Percentiles rank a stretch among this genome's conserved stretches.
phyloP scores from a whole-genome alignment of 2,888 invertebrate species.

The Heliconius charithonia region DNA sequence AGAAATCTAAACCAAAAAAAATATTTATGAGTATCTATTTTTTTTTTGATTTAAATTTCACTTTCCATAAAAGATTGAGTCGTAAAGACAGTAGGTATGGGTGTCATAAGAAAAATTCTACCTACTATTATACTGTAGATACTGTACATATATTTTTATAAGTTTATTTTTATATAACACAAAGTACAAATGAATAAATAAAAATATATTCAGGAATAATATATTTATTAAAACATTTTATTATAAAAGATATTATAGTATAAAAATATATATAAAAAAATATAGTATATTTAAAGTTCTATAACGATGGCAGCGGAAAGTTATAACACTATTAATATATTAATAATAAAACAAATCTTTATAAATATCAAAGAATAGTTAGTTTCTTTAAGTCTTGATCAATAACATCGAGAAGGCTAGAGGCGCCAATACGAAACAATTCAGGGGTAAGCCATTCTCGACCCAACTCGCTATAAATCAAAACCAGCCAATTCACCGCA shows the following conservation, averaged over 20 bases:
- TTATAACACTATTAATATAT: background rate
- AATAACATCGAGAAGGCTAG: slow-evolving; percentile 93
- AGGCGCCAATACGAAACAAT: slow-evolving; percentile 97
- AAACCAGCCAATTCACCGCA: slow-evolving; percentile 92
- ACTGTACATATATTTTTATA: slow-evolving; percentile 28
- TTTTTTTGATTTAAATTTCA: background rate
- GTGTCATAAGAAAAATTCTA: background rate
- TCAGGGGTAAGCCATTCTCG: slow-evolving; percentile 91
- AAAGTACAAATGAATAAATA: slow-evolving; percentile 9
- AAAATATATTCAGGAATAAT: background rate
- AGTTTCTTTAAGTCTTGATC: slow-evolving; percentile 78
- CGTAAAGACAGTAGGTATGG: background rate
- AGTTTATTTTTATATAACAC: background rate
- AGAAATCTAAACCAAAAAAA: no score
- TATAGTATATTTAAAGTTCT: background rate
- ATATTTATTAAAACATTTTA: slow-evolving; percentile 12
- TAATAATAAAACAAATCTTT: background rate
- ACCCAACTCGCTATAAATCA: slow-evolving; percentile 93
- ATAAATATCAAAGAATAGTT: background rate
- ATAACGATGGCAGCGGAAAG: background rate
- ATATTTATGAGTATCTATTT: no score
- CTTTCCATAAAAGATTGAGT: background rate
- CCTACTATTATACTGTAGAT: slow-evolving; percentile 19
- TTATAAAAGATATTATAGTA: background rate
- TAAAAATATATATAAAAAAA: background rate